Evolutionary conservation across 2,797 vertebrate species (phyloP).

Genomic region (Harpagifer antarcticus): DNA sequence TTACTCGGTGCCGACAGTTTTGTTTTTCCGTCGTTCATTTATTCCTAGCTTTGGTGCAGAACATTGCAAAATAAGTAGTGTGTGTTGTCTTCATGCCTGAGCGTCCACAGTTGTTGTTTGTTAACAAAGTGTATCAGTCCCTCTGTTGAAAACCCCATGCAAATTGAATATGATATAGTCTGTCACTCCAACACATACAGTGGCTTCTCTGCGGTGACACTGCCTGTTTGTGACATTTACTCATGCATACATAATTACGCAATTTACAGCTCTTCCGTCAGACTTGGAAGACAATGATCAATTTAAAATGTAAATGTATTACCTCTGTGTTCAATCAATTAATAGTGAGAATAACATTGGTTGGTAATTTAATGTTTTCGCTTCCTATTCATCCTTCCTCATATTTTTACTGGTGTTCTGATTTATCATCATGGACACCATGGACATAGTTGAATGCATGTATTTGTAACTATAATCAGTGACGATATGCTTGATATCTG

Average conservation of each 20-base stretch:
- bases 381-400: conserved; percentile 19
- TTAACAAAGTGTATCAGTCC: conserved; percentile 29
- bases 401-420: conserved; percentile 35
- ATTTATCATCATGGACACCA: conserved; percentile 32
- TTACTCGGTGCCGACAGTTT: conserved; percentile 27
- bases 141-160: conserved; percentile 34
- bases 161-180: conserved; percentile 51
- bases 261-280: conserved; percentile 63
- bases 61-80: conserved; percentile 17
- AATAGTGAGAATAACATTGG: conserved; percentile 57
- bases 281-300: conserved; percentile 71
- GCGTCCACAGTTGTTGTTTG: conserved; percentile 25
- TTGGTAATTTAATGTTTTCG: conserved; percentile 51
- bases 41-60: conserved; percentile 24
- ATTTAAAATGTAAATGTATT: conserved; percentile 76
- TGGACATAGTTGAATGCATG: conserved; percentile 12
- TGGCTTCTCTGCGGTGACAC: conserved; percentile 31
- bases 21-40: conserved; percentile 33
- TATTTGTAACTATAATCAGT: conserved; percentile 11
- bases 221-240: conserved; percentile 52
- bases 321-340: conserved; percentile 66
- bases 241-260: conserved; percentile 67
- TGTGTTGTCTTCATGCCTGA: conserved; percentile 21
- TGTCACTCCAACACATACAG: conserved; percentile 59
- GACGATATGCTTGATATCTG: background rate